phyloP scores from a whole-genome alignment of 2,888 invertebrate genomes.

The Anthophora plumipes region DNA sequence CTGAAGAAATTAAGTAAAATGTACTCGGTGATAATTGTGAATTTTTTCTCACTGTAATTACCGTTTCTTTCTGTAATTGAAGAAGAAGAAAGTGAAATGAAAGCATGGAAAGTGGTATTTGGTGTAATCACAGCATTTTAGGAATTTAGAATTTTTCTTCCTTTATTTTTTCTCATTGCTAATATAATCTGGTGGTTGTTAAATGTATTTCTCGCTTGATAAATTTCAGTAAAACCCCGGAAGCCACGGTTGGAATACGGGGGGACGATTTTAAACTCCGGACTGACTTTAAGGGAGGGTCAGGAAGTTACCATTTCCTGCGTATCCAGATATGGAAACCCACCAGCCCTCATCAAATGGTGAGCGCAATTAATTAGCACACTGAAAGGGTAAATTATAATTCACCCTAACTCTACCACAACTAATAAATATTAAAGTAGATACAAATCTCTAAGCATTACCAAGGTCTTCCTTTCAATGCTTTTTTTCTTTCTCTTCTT shows the following conservation, averaged over 20 bases:
- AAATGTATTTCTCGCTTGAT: background rate
- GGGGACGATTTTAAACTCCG: constrained; percentile 86
- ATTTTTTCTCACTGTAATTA: no score
- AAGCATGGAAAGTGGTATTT: background rate
- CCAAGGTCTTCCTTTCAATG: background rate
- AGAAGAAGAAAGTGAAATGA: constrained; percentile 12
- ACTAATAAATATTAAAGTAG: background rate
- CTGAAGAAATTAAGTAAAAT: no score
- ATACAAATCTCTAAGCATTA: no score
- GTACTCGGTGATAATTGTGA: no score
- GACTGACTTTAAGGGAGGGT: constrained; percentile 80
- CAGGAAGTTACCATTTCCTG: constrained; percentile 90
- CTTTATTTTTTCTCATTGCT: no score
- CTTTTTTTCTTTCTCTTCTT: no score
- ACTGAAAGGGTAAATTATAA: background rate
- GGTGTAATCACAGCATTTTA: background rate
- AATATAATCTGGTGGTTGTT: background rate
- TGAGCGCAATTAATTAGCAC: constrained; percentile 79
- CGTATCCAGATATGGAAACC: constrained; percentile 95
- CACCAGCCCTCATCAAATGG: constrained; percentile 95
- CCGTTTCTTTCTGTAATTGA: no score
- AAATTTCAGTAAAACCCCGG: constrained; percentile 89
- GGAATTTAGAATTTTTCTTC: background rate
- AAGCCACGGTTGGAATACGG: constrained; percentile 92
- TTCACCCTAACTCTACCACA: background rate